phyloP scores from a whole-genome alignment of 2,113 vertebrate genomes.

The Caranx melampygus region DNA sequence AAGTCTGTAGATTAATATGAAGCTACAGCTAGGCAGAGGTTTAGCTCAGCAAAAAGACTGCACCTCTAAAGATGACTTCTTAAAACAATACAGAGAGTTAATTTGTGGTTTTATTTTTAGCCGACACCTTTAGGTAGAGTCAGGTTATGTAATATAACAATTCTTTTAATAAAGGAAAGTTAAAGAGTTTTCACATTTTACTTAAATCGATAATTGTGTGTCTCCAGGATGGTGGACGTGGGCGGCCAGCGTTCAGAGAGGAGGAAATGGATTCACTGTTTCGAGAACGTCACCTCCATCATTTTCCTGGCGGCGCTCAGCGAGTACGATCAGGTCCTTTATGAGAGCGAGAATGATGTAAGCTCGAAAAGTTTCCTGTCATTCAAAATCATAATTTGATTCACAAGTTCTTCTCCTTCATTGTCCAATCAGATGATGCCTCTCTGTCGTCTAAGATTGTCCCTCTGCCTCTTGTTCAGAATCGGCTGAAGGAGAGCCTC shows the following conservation, averaged over 20 bases:
- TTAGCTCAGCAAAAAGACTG: no score
- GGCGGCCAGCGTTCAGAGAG: slow-evolving; percentile 92
- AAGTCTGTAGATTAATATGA: no score
- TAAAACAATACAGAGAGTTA: no score
- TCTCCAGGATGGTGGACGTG: slow-evolving; percentile 91
- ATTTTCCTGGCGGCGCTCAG: slow-evolving; percentile 91
- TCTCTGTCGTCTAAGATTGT: background rate
- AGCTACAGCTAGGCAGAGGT: no score
- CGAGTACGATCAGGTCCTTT: slow-evolving; percentile 92
- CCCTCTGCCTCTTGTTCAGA: slow-evolving; percentile 75
- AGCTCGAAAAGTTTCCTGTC: slow-evolving; percentile 2
- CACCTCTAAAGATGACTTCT: no score
- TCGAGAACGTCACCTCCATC: slow-evolving; percentile 91
- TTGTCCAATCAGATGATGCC: background rate
- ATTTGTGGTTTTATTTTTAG: no score
- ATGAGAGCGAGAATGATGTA: slow-evolving; percentile 87
- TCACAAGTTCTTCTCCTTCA: background rate
- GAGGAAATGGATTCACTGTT: slow-evolving; percentile 94
- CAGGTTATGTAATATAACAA: background rate
- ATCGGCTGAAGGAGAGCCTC: slow-evolving; percentile 90
- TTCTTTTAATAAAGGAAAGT: background rate
- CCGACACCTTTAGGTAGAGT: background rate
- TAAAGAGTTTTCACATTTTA: background rate
- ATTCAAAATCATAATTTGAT: background rate
- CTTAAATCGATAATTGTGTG: background rate